Conservation (phyloP, 2,888 invertebrate species). For the Latrodectus elegans region DNA sequence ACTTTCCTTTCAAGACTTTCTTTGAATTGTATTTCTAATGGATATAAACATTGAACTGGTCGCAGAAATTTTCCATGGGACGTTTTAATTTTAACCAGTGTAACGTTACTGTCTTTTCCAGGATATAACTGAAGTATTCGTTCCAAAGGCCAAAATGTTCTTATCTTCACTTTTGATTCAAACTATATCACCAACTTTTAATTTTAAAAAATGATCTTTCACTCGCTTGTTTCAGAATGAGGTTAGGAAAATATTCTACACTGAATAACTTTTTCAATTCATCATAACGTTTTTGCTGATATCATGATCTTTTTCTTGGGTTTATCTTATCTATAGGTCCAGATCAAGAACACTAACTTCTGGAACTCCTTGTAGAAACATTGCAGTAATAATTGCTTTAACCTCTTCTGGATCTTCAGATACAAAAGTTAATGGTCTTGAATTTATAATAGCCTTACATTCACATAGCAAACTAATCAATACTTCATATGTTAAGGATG, state of each 20-base stretch:
- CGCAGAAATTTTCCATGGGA: not conserved
- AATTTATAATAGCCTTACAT: not conserved
- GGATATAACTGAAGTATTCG: not conserved
- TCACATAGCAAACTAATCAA: not conserved
- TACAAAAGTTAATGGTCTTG: too few relatives aligned
- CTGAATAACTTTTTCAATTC: not conserved
- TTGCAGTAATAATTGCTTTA: not conserved
- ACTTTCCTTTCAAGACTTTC: not conserved
- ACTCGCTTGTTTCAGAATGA: not conserved
- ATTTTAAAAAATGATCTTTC: not conserved
- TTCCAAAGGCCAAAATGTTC: not conserved
- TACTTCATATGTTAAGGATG: too few relatives aligned
- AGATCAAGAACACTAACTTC: not conserved
- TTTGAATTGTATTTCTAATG: not conserved
- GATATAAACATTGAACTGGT: not conserved
- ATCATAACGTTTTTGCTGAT: not conserved
- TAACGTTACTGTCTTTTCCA: not conserved
- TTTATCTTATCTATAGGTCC: not conserved
- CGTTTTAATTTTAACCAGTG: not conserved
- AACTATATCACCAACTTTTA: not conserved
- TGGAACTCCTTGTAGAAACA: not conserved
- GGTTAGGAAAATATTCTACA: not conserved
- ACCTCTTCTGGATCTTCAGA: not conserved
- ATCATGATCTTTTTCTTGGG: not conserved
- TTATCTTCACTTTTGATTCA: slow-evolving; percentile 2